phyloP scores from a whole-genome alignment of 1,140 invertebrate species.

The Drosophila bifasciata region DNA sequence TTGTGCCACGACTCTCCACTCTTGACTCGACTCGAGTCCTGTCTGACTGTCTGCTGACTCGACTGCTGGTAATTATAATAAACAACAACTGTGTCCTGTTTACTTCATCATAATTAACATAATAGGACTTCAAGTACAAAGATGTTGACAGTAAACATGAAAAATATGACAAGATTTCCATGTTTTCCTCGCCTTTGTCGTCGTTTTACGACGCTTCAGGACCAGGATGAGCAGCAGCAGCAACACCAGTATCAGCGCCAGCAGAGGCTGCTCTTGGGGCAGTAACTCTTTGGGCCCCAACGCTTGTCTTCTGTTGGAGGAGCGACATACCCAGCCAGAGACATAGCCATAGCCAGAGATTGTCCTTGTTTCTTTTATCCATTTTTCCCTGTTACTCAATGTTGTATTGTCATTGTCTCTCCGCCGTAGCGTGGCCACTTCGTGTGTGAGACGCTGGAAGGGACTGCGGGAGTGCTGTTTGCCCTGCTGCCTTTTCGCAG shows the following conservation, averaged over 20 bases:
- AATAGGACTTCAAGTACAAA: conserved; percentile 82
- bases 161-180: conserved; percentile 82
- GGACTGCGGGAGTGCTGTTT: conserved; percentile 24
- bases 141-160: conserved; percentile 82
- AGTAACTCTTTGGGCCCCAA: conserved; percentile 57
- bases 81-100: conserved; percentile 82
- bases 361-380: conserved; percentile 53
- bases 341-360: no score
- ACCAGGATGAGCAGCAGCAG: conserved; percentile 23
- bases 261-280: conserved; percentile 20
- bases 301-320: conserved; percentile 11
- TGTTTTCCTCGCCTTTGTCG: conserved; percentile 58
- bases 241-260: background rate
- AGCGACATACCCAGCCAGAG: background rate
- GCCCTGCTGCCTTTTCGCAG: conserved; percentile 34
- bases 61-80: conserved; percentile 81
- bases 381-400: conserved; percentile 62
- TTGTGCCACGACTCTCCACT: conserved; percentile 37
- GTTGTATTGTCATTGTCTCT: conserved; percentile 69
- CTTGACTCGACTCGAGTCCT: background rate
- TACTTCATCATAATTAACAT: conserved; percentile 83
- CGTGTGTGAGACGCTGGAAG: conserved; percentile 27
- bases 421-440: conserved; percentile 3
- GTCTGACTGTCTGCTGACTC: conserved; percentile 46
- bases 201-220: conserved; percentile 55